phyloP scores from a whole-genome alignment of 2,113 vertebrate genomes.

The Lipophrys pholis region DNA sequence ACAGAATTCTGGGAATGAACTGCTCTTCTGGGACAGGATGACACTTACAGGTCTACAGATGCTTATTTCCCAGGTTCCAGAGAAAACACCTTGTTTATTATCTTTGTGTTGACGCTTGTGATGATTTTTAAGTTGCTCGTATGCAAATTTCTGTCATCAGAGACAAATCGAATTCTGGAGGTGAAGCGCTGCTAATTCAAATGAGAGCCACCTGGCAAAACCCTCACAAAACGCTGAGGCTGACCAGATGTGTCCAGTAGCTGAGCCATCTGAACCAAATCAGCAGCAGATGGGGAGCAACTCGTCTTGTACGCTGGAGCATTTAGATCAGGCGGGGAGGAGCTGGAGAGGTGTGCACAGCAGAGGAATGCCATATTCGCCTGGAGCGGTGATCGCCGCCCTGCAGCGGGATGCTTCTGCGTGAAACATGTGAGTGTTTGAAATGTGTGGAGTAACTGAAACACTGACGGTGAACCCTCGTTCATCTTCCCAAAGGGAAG shows the following conservation, averaged over 20 bases:
- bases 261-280: slow-evolving; percentile 45
- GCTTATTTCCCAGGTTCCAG: too few species aligned
- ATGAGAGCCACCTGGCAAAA: slow-evolving; percentile 18
- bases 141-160: neutral
- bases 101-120: too few species aligned
- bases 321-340: slow-evolving; percentile 8
- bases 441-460: neutral
- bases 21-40: too few species aligned
- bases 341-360: too few species aligned
- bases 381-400: too few species aligned
- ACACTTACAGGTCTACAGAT: too few species aligned
- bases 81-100: too few species aligned
- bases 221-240: slow-evolving; percentile 7
- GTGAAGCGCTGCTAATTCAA: slow-evolving; percentile 2
- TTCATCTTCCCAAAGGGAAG: neutral
- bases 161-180: neutral
- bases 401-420: too few species aligned
- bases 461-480: neutral
- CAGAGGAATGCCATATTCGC: too few species aligned
- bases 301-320: neutral
- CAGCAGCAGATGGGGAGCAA: slow-evolving; percentile 48
- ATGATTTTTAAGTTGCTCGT: neutral
- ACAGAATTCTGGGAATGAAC: too few species aligned
- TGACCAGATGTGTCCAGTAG: slow-evolving; percentile 51
- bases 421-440: too few species aligned